A percentile compares a stretch with the other conserved stretches of the same genome.
Conservation (phyloP, 1,140 invertebrate species). For the Pseudomyrmex concolor region DNA sequence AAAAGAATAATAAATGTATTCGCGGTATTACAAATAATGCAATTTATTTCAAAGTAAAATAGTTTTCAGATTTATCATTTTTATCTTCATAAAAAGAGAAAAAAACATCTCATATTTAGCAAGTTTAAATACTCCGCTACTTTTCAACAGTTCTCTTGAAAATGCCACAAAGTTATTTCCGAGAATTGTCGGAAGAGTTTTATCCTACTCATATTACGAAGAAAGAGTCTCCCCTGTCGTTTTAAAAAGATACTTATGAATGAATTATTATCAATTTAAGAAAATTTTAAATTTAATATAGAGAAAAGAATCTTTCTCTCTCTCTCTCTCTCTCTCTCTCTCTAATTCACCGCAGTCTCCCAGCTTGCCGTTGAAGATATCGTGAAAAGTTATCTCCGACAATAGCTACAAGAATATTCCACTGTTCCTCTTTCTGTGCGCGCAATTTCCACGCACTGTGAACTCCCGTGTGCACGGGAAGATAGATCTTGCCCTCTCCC, state of each 20-base stretch:
- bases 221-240: not conserved
- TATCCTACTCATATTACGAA: not conserved
- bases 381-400: slow-evolving; percentile 43
- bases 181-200: not conserved
- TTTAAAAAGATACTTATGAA: slow-evolving; percentile 23
- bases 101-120: not conserved
- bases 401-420: slow-evolving; percentile 51
- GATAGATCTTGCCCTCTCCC: slow-evolving; percentile 16
- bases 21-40: no score
- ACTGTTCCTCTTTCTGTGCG: slow-evolving; percentile 18
- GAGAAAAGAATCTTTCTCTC: not conserved
- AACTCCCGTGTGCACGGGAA: slow-evolving; percentile 32
- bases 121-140: slow-evolving; percentile 1
- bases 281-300: slow-evolving; percentile 47
- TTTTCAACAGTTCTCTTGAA: not conserved
- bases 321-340: no score
- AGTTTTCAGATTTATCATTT: not conserved
- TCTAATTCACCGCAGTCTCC: slow-evolving; percentile 37
- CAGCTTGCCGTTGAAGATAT: slow-evolving; percentile 36
- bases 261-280: slow-evolving; percentile 39
- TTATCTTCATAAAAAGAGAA: not conserved
- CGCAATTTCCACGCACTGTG: slow-evolving; percentile 31
- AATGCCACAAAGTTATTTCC: slow-evolving; percentile 8
- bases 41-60: no score
- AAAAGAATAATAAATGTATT: no score